phyloP scores from a whole-genome alignment of 2,113 vertebrate species.

The Oxygymnocypris stewartii region DNA sequence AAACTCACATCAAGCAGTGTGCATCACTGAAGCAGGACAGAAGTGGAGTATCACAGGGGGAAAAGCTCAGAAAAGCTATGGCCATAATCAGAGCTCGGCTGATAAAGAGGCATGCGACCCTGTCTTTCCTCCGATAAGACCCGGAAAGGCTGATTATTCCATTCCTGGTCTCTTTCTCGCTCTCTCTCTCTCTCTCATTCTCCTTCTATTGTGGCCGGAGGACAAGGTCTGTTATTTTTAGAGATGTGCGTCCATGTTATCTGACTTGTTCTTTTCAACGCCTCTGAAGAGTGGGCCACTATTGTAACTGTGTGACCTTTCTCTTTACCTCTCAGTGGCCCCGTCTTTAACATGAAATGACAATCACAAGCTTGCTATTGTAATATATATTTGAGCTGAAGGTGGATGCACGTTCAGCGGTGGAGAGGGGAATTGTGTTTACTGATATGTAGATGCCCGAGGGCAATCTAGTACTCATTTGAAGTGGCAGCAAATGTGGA shows the following conservation, averaged over 20 bases:
- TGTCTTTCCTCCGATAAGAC: constrained; percentile 82
- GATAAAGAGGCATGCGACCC: constrained; percentile 75
- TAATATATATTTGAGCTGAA: neutral
- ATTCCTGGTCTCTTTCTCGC: constrained; percentile 46
- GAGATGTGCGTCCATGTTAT: constrained; percentile 72
- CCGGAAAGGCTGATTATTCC: constrained; percentile 79
- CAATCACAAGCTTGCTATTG: neutral
- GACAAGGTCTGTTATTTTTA: constrained; percentile 76
- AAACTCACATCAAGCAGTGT: constrained; percentile 42
- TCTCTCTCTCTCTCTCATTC: constrained; percentile 48
- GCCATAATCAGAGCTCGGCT: constrained; percentile 65
- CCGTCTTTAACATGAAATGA: constrained; percentile 26
- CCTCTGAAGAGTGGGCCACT: constrained; percentile 68
- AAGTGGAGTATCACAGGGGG: constrained; percentile 49
- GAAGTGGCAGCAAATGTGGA: constrained; percentile 69
- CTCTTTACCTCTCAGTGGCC: constrained; percentile 55
- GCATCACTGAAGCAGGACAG: neutral
- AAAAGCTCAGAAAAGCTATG: constrained; percentile 65
- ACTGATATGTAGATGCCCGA: constrained; percentile 62
- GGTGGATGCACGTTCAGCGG: neutral
- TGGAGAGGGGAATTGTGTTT: constrained; percentile 46
- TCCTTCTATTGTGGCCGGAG: constrained; percentile 63
- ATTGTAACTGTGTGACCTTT: constrained; percentile 76
- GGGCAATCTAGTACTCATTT: constrained; percentile 67
- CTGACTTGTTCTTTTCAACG: constrained; percentile 80